A percentile compares a stretch with the other conserved stretches of the same genome.
phyloP scores from a whole-genome alignment of 1,140 invertebrate genomes.

The Cydia strobilella region DNA sequence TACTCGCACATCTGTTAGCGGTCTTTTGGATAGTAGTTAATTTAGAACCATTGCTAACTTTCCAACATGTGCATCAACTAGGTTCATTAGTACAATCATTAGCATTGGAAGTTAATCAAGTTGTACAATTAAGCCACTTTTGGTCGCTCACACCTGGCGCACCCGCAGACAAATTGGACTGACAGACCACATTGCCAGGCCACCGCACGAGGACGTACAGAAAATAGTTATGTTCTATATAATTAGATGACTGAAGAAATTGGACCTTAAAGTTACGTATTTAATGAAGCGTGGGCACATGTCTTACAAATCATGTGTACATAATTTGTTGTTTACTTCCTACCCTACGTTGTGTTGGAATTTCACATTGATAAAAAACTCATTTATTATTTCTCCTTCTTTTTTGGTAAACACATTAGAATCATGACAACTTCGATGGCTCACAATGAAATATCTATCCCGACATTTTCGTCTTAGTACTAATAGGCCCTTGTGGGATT shows the following conservation, averaged over 20 bases:
- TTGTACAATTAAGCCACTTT: conserved; percentile 16
- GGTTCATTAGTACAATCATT: conserved; percentile 23
- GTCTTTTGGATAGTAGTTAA: neutral
- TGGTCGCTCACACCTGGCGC: conserved; percentile 6
- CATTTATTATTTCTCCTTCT: no score
- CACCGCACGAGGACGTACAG: conserved; percentile 10
- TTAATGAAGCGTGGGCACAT: neutral
- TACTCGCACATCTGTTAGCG: neutral
- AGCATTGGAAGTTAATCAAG: conserved; percentile 29
- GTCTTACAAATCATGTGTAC: no score
- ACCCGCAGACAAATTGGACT: conserved; percentile 21
- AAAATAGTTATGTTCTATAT: neutral
- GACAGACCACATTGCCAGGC: conserved; percentile 14
- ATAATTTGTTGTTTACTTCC: no score
- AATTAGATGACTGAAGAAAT: neutral
- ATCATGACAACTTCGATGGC: no score
- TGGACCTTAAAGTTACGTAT: neutral
- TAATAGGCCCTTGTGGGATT: no score
- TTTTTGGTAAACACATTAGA: no score
- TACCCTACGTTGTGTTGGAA: no score
- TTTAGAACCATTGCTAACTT: neutral
- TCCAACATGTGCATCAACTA: conserved; percentile 1
- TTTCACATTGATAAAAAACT: no score
- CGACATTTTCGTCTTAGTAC: no score
- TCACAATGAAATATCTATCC: no score